Base-by-base conservation (phyloP, 1,140 invertebrate genomes). In the Holcopasites calliopsidis region DNA sequence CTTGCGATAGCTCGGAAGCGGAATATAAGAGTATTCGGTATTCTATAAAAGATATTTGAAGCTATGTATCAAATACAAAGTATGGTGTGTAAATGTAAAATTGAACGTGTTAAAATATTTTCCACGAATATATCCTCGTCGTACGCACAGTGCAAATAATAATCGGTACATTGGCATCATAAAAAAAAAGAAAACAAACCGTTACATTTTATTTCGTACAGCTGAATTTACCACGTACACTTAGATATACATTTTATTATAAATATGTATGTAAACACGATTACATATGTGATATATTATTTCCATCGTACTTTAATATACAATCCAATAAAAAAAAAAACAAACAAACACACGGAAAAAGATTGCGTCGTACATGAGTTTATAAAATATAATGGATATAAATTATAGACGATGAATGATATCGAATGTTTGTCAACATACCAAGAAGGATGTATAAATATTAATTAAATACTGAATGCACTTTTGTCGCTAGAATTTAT, bases 61-160 rank as follows among this genome's bases (percentile, higher is more conserved):
- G 38, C 38, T 85, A 79, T 88, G 75, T 87, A 87, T 88, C 75
- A 82, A 87, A 87, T 88, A 88, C 72, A 85, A 85, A 86, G 76
- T 81, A 84, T 83, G 77, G 70, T 86, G 82, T 87, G 84, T 83
- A 87, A 77, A 76, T 86, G 80, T 83, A 80, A 70, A 73, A 55
- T 73, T 8, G n/a, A 18, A 10, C 47, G 38, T 62, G 76, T 79
- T 75, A 49, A n/a, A 33, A 81, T 82, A 44, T 77, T 74, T 66
- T 44, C 7, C n/a, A 16, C 4, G 5, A 57, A 38, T 23, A 40
- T 50, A 44, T 58, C 35, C 52, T 58, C 58, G 31, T 13, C 6
- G 23, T 5, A 50, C 21, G 11, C 11, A 28, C 3, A 16, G 4
- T 26, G 21, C 38, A 23, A 35, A 47, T 21, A 38, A 47, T 47